These are phyloP conservation scores for Phymanthus crucifer DNA, from an alignment of 92 coral and sea anemone genomes.

Conservation along the genomic window DNA sequence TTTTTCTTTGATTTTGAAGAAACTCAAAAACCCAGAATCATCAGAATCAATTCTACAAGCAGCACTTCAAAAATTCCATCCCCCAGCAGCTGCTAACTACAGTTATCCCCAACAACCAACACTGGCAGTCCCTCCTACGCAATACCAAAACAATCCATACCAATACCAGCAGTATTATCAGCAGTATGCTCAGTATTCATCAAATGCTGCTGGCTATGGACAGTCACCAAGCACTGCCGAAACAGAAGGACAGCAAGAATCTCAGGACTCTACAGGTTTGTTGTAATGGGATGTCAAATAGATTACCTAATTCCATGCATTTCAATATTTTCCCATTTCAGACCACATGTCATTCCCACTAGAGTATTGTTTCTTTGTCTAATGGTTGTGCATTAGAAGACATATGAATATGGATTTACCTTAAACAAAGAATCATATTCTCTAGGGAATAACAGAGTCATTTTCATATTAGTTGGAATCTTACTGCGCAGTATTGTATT, in stretches of 20 bases:
- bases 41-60: constrained; percentile 66
- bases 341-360: too few relatives aligned
- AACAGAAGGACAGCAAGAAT: constrained; percentile 1
- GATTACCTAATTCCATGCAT: not conserved
- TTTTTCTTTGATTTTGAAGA: constrained; percentile 38
- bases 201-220: constrained; percentile 41
- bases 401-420: too few relatives aligned
- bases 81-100: not conserved
- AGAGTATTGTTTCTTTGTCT: too few relatives aligned
- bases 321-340: too few relatives aligned
- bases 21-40: constrained; percentile 85
- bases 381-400: too few relatives aligned
- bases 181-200: constrained; percentile 54
- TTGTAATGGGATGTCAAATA: not conserved
- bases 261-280: constrained; percentile 13
- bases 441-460: too few relatives aligned
- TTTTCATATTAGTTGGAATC: too few relatives aligned
- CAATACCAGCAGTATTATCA: constrained; percentile 65
- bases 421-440: too few relatives aligned
- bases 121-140: constrained; percentile 4
- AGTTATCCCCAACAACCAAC: constrained; percentile 34
- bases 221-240: not conserved
- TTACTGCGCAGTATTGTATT: too few relatives aligned
- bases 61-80: constrained; percentile 54
- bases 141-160: constrained; percentile 41